Evolutionary conservation across 2,113 vertebrate genomes (phyloP), one percentile per base, ranked within the genome.

Genomic region (Chloropsis hardwickii): DNA sequence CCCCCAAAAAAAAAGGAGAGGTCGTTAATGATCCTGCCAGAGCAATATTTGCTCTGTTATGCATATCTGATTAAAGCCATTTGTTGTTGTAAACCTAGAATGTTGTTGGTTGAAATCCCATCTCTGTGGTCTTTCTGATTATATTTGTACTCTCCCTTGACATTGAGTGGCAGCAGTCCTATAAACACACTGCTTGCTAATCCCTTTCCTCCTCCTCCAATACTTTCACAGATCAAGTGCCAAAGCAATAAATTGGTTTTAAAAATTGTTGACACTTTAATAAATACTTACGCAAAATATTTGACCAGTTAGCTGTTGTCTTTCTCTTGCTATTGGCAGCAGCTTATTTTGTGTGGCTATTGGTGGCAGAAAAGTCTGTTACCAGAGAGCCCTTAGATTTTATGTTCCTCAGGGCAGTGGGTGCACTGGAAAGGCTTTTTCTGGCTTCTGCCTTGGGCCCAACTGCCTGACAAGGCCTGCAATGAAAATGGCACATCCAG

Each of bases 51-150:
- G 73, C 89, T 94, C 61, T 74, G 93, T 95, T 93, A 86, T 54
- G 24, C 58, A 8, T 90, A 97, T 77, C 91, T 88, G 86, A 91
- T 97, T 95, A 83, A 95, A 97, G 85, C 71, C 86, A 89, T 95
- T 96, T 97, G 94, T 97, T 97, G 92, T 97, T 98, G 76, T 97
- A 94, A 97, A 95, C 85, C 92, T 93, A 93, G 87, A 93, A 95
- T 60, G 88, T 90, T 89, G 97, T 97, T 95, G 95, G 93, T 96
- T 95, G 95, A 96, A 97, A 97, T 86, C 73, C 86, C 88, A 94
- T 97, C 91, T 94, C 87, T 95, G 91, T 89, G 92, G 93, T 96
- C 90, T 95, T 97, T 94, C 73, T 65, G 79, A 92, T 97, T 94
- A 70, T 97, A 95, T 96, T 97, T 97, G 88, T 97, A 79, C 84